phyloP scores from a whole-genome alignment of 1,140 invertebrate species.

The Uloborus diversus region DNA sequence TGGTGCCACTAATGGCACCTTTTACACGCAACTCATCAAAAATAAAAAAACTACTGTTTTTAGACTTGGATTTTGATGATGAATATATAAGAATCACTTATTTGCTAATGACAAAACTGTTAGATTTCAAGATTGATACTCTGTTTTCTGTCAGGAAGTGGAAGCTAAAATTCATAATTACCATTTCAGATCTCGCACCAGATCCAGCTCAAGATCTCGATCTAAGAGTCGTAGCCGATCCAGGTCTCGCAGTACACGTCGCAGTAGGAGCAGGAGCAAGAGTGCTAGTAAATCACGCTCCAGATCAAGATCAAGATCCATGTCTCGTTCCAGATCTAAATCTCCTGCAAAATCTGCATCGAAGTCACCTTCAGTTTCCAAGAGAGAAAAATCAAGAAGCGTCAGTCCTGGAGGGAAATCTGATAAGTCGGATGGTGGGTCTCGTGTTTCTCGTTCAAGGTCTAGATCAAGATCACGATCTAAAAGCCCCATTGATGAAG shows the following conservation, averaged over 20 bases:
- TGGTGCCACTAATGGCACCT: too few relatives aligned
- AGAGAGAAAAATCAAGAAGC: background rate
- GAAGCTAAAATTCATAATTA: too few relatives aligned
- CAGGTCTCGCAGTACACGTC: background rate
- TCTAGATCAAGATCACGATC: background rate
- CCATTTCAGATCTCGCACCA: constrained; percentile 59
- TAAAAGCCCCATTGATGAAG: background rate
- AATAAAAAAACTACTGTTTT: too few relatives aligned
- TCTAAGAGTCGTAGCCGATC: constrained; percentile 22
- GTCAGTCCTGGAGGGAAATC: background rate
- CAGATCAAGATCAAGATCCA: constrained; percentile 49
- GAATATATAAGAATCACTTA: too few relatives aligned
- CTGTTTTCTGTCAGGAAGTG: too few relatives aligned
- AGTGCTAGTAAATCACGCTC: constrained; percentile 62
- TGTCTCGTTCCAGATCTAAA: constrained; percentile 57
- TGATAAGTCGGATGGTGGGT: background rate
- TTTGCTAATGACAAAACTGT: too few relatives aligned
- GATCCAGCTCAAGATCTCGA: constrained; percentile 61
- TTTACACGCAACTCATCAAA: too few relatives aligned
- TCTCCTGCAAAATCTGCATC: background rate
- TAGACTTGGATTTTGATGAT: too few relatives aligned
- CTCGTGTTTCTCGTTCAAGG: background rate
- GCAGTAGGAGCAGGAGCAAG: background rate
- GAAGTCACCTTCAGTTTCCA: background rate
- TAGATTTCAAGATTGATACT: too few relatives aligned